Percentiles rank a stretch among this genome's conserved stretches.
Conservation (phyloP, 2,113 vertebrate genomes). For the Pteronura brasiliensis region DNA sequence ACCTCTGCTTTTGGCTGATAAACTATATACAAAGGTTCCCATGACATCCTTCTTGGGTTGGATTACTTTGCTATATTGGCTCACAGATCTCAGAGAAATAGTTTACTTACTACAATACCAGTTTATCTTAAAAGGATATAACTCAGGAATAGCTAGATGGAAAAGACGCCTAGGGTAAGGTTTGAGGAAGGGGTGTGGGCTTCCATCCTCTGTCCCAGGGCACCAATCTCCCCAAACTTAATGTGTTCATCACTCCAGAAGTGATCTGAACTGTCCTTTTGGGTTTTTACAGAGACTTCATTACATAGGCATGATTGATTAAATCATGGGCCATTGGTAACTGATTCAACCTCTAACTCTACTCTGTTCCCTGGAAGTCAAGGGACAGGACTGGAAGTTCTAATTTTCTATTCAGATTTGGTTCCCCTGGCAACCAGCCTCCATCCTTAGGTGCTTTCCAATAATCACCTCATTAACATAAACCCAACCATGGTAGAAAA, state of each 20-base stretch:
- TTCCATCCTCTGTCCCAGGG: background rate
- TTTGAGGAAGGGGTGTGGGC: background rate
- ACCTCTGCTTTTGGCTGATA: background rate
- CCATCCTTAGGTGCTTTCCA: background rate
- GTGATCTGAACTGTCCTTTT: background rate
- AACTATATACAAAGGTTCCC: background rate
- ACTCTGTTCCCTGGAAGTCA: background rate
- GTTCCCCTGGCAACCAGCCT: background rate
- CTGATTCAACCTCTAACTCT: background rate
- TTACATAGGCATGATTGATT: background rate
- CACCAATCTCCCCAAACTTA: background rate
- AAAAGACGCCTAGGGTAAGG: background rate
- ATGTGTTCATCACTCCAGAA: background rate
- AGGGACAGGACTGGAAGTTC: background rate
- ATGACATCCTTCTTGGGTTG: background rate
- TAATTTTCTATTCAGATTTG: background rate
- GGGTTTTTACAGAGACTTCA: background rate
- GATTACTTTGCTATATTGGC: background rate
- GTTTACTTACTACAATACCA: background rate
- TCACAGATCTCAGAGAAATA: background rate
- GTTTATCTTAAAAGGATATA: background rate
- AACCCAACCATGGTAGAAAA: background rate
- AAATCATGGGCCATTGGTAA: background rate
- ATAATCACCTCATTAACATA: background rate
- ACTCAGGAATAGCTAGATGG: background rate